phyloP scores from a whole-genome alignment of 2,888 invertebrate species.

The Apodemia mormo region DNA sequence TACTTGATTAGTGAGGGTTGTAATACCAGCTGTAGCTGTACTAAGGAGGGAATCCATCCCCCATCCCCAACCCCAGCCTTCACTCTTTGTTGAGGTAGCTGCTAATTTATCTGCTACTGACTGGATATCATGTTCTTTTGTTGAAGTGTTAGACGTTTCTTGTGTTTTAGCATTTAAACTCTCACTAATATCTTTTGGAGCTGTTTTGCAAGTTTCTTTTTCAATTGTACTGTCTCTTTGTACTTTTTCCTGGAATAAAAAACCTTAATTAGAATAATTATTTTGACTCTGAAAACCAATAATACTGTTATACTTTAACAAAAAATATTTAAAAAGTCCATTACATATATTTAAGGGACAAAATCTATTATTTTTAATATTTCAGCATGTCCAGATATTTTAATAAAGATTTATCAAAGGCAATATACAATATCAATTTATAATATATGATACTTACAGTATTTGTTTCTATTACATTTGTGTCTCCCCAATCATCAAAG shows the following conservation, averaged over 20 bases:
- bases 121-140: slow-evolving; percentile 49
- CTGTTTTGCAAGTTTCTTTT: neutral
- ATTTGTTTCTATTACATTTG: slow-evolving; percentile 41
- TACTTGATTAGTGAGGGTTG: slow-evolving; percentile 89
- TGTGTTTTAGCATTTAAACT: neutral
- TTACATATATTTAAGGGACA: no score
- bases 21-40: slow-evolving; percentile 88
- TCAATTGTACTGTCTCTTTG: neutral
- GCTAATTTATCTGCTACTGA: slow-evolving; percentile 57
- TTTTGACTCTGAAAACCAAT: neutral
- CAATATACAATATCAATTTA: no score
- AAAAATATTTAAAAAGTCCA: no score
- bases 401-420: no score
- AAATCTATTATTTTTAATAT: no score
- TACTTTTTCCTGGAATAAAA: slow-evolving; percentile 4
- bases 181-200: neutral
- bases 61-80: slow-evolving; percentile 88
- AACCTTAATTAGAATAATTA: neutral
- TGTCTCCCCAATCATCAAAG: slow-evolving; percentile 73
- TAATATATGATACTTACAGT: slow-evolving; percentile 39
- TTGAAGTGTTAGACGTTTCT: neutral
- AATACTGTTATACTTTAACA: no score
- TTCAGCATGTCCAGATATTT: no score
- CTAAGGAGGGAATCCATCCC: slow-evolving; percentile 86
- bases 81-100: slow-evolving; percentile 42